These are phyloP conservation scores for Penaeus indicus DNA, from an alignment of 1,140 invertebrate genomes.

Conservation along the genomic window DNA sequence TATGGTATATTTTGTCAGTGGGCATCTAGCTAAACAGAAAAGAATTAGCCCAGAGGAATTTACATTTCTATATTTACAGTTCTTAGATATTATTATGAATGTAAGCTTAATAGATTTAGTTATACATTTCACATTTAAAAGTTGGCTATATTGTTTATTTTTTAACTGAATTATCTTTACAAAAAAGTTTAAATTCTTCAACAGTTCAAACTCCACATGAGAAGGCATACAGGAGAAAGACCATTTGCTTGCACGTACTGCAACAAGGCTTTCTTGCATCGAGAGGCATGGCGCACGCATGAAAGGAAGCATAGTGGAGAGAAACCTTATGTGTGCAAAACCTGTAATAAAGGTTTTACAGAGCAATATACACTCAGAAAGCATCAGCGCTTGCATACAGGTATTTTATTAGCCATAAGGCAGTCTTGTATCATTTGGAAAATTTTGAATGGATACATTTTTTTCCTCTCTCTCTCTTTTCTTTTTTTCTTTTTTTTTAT, in stretches of 20 bases:
- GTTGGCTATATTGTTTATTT: no score
- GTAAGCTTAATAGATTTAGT: no score
- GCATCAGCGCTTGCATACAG: conserved; percentile 89
- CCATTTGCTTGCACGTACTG: conserved; percentile 82
- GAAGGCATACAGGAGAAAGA: conserved; percentile 48
- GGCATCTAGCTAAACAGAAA: no score
- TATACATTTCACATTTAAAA: no score
- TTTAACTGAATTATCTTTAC: no score
- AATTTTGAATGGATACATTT: background rate
- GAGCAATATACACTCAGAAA: conserved; percentile 92
- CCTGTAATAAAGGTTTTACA: conserved; percentile 90
- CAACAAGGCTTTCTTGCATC: conserved; percentile 80
- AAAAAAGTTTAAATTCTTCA: background rate
- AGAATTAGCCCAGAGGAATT: no score
- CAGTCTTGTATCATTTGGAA: background rate
- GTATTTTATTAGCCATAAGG: conserved; percentile 68
- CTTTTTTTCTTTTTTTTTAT: background rate
- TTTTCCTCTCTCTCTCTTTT: background rate
- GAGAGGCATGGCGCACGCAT: conserved; percentile 88
- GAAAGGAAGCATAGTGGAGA: conserved; percentile 91
- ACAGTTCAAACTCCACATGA: conserved; percentile 52
- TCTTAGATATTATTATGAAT: no score
- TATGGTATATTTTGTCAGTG: no score
- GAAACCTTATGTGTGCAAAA: conserved; percentile 81
- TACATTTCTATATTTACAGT: no score